Percentiles rank a stretch among this genome's conserved stretches.
These are phyloP conservation scores for Heliconius eleuchia DNA, from an alignment of 1,140 invertebrate genomes.

Conservation along the genomic window DNA sequence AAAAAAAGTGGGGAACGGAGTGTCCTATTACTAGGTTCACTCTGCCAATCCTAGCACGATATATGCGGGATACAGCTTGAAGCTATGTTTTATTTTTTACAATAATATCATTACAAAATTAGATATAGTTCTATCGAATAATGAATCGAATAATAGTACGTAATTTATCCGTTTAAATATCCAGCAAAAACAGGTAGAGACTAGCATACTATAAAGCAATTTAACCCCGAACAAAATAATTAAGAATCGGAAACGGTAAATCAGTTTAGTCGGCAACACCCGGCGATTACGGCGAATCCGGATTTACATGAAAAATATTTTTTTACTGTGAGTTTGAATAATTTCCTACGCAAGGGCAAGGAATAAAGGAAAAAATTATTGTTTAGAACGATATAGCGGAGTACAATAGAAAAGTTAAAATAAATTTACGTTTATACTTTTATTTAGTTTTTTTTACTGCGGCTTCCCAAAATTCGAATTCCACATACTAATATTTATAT, in stretches of 20 bases:
- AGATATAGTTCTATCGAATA: too few relatives aligned
- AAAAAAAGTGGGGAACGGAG: too few relatives aligned
- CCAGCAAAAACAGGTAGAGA: too few relatives aligned
- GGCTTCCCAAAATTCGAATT: too few relatives aligned
- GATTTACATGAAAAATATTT: slow-evolving; percentile 16
- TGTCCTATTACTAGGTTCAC: too few relatives aligned
- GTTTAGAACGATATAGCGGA: background rate
- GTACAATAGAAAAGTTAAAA: background rate
- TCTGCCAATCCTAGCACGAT: too few relatives aligned
- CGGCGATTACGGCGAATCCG: slow-evolving; percentile 11
- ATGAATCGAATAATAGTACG: too few relatives aligned
- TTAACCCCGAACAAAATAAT: slow-evolving; percentile 20
- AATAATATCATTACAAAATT: too few relatives aligned
- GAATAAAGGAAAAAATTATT: background rate
- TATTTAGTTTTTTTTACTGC: background rate
- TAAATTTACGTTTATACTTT: background rate
- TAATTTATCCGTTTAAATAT: too few relatives aligned
- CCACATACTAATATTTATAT: too few relatives aligned
- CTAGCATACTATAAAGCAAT: slow-evolving; percentile 2
- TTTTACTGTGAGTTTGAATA: slow-evolving; percentile 12
- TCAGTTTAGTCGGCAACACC: slow-evolving; percentile 15
- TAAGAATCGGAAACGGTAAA: slow-evolving; percentile 17
- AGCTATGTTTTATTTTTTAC: too few relatives aligned
- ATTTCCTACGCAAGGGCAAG: background rate
- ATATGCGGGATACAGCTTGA: too few relatives aligned